Conservation (phyloP, 2,888 invertebrate genomes). For the Nephrotoma flavescens region DNA sequence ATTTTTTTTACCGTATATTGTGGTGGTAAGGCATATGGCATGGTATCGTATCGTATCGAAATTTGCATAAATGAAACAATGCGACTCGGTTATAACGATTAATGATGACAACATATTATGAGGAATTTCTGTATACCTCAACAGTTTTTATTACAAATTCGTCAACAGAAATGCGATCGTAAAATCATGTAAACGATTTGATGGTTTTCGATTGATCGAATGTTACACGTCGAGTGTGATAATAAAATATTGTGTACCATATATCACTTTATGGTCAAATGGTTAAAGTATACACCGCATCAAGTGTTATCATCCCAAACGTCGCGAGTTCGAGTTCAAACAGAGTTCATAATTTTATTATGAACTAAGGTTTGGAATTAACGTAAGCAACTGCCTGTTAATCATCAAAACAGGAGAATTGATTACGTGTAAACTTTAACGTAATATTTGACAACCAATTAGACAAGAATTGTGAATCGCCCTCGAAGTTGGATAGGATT, state of each 20-base stretch:
- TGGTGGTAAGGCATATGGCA: background rate
- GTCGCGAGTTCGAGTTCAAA: too few species aligned
- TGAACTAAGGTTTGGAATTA: too few species aligned
- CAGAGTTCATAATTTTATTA: too few species aligned
- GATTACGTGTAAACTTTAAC: too few species aligned
- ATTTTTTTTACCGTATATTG: background rate
- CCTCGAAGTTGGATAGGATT: too few species aligned
- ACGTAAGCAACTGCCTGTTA: too few species aligned
- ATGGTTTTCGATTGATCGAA: background rate
- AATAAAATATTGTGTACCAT: background rate
- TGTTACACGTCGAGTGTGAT: background rate
- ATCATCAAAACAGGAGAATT: too few species aligned
- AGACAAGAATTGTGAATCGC: too few species aligned
- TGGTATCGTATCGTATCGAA: background rate
- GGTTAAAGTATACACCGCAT: too few species aligned
- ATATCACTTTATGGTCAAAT: too few species aligned
- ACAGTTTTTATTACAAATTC: background rate
- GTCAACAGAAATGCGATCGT: background rate
- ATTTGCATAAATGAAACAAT: background rate
- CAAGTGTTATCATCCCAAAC: too few species aligned
- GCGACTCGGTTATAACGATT: background rate
- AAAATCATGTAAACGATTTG: background rate
- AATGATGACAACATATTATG: background rate
- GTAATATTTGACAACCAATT: too few species aligned
- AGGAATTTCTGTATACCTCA: background rate